These are phyloP conservation scores for Herminia tarsipennalis DNA, from an alignment of 2,888 invertebrate genomes.

Conservation along the genomic window DNA sequence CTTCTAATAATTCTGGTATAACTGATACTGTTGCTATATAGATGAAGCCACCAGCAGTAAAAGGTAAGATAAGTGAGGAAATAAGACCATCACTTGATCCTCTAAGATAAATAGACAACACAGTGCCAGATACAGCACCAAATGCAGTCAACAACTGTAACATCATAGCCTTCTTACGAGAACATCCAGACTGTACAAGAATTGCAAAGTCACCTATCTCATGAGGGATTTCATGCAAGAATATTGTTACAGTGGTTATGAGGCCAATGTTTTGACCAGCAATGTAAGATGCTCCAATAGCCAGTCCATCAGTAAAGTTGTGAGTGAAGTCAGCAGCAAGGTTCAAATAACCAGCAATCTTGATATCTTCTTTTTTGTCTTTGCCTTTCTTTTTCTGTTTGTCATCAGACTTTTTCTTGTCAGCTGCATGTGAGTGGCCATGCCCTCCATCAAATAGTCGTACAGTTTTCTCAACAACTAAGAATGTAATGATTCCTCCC, in stretches of 20 bases:
- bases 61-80: constrained; percentile 96
- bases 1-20: constrained; percentile 97
- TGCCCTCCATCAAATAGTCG: constrained; percentile 94
- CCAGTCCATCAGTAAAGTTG: constrained; percentile 99
- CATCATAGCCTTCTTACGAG: constrained; percentile 96
- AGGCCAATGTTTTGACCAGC: constrained; percentile 95
- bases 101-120: constrained; percentile 93
- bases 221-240: constrained; percentile 99
- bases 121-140: constrained; percentile 97
- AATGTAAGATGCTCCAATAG: constrained; percentile 98
- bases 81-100: constrained; percentile 89
- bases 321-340: constrained; percentile 99
- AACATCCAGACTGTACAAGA: constrained; percentile 98
- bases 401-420: constrained; percentile 74
- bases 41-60: constrained; percentile 99
- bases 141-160: constrained; percentile 97
- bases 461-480: constrained; percentile 97
- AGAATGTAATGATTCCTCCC: constrained; percentile 95
- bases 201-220: constrained; percentile 99
- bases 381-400: constrained; percentile 69
- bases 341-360: constrained; percentile 94
- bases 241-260: constrained; percentile 97
- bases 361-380: constrained; percentile 76
- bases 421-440: constrained; percentile 89
- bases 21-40: constrained; percentile 99